Evolutionary conservation across 2,888 invertebrate genomes (phyloP).

Genomic region (Acronicta psi): DNA sequence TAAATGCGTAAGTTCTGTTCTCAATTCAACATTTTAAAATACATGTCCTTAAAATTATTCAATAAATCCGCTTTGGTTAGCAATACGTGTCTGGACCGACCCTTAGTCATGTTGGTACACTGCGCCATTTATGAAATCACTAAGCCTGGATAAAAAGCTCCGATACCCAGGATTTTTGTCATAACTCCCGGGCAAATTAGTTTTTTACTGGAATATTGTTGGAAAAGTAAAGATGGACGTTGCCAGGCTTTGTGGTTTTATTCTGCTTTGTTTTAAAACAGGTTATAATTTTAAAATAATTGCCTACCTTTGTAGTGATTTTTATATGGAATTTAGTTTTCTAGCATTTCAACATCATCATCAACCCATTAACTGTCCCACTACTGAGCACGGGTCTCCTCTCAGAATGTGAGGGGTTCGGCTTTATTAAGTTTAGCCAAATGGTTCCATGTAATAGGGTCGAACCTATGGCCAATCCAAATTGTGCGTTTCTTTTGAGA

Average conservation of each 20-base stretch:
- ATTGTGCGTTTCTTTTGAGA: too few species aligned
- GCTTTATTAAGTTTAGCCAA: too few species aligned
- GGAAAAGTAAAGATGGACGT: constrained; percentile 20
- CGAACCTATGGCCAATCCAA: too few species aligned
- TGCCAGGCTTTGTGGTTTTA: constrained; percentile 11
- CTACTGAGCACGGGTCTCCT: too few species aligned
- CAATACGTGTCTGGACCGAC: constrained; percentile 8
- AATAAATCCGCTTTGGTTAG: not conserved
- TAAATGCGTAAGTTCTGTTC: too few species aligned
- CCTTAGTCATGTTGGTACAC: constrained; percentile 31
- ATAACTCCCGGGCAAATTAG: constrained; percentile 53
- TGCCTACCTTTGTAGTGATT: too few species aligned
- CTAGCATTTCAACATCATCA: too few species aligned
- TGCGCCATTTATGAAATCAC: constrained; percentile 46
- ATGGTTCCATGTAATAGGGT: too few species aligned
- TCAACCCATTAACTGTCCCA: too few species aligned
- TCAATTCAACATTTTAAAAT: too few species aligned
- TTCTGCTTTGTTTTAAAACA: constrained; percentile 21
- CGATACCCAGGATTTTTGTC: constrained; percentile 50
- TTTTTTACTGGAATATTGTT: constrained; percentile 39
- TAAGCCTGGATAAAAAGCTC: constrained; percentile 47
- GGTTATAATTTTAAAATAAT: too few species aligned
- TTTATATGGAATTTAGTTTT: not conserved
- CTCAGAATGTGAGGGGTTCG: too few species aligned
- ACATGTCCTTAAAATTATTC: not conserved